These are phyloP conservation scores for Rhopalosiphum maidis DNA, from an alignment of 1,140 invertebrate genomes.

Conservation along the genomic window DNA sequence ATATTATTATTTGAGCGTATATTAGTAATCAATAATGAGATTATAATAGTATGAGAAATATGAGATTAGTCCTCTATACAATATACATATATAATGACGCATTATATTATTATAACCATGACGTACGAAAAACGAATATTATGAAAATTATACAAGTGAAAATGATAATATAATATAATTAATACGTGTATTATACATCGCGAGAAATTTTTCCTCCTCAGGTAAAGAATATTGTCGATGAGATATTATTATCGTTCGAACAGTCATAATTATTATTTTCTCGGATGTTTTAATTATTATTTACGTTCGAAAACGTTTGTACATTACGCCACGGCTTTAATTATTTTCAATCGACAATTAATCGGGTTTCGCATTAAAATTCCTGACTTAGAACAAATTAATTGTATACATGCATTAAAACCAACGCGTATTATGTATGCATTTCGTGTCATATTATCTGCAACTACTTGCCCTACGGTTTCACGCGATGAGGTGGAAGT, in stretches of 20 bases:
- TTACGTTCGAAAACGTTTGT: neutral
- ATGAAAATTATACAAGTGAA: no score
- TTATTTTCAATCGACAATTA: neutral
- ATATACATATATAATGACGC: no score
- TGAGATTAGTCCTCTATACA: no score
- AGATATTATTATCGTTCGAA: neutral
- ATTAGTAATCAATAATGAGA: neutral
- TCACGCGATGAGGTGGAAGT: neutral
- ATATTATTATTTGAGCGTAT: neutral
- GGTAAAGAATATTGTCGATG: neutral
- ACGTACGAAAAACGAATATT: no score
- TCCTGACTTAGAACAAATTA: neutral
- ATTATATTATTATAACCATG: no score
- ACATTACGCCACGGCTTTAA: neutral
- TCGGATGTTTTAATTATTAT: neutral
- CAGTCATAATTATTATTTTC: neutral
- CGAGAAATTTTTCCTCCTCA: no score
- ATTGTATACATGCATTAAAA: no score
- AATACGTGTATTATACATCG: no score
- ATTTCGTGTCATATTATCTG: neutral
- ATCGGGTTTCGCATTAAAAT: neutral
- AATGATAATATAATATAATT: no score
- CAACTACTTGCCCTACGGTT: neutral
- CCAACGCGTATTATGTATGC: no score
- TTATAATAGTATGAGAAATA: no score